phyloP scores from a whole-genome alignment of 2,888 invertebrate genomes.

The Liodrosophila aerea region DNA sequence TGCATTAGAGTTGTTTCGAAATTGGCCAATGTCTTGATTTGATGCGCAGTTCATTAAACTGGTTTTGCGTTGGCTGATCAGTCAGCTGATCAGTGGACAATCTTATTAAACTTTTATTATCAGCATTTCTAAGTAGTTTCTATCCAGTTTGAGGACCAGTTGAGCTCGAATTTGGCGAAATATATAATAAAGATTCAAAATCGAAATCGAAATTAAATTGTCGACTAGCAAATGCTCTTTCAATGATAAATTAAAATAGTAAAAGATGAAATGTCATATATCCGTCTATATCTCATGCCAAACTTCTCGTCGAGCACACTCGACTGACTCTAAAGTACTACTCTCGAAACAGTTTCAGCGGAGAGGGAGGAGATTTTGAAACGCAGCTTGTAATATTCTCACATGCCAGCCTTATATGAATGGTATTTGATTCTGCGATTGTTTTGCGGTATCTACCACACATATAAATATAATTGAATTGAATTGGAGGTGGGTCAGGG shows the following conservation, averaged over 20 bases:
- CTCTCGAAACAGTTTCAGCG: not conserved
- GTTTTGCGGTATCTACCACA: slow-evolving; percentile 30
- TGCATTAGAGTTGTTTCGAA: slow-evolving; percentile 16
- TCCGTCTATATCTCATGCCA: no score
- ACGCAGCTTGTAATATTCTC: slow-evolving; percentile 25
- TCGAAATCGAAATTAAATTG: no score
- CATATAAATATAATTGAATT: slow-evolving; percentile 42
- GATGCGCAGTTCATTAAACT: slow-evolving; percentile 47
- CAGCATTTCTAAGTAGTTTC: slow-evolving; percentile 2
- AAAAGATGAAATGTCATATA: no score
- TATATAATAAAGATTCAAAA: no score
- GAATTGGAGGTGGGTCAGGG: slow-evolving; percentile 10
- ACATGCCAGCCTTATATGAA: slow-evolving; percentile 18
- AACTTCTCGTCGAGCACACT: no score
- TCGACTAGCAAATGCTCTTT: no score
- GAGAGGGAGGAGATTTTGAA: not conserved
- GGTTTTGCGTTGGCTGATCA: slow-evolving; percentile 5
- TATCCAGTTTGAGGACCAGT: not conserved
- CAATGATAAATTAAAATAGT: no score
- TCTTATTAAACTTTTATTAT: not conserved
- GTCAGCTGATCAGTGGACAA: slow-evolving; percentile 7
- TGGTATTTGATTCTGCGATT: slow-evolving; percentile 39
- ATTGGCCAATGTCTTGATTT: slow-evolving; percentile 13
- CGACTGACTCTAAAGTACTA: no score
- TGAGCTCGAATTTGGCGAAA: not conserved